Evolutionary conservation across 2,113 vertebrate species (phyloP).

Genomic region (Semnopithecus entellus): DNA sequence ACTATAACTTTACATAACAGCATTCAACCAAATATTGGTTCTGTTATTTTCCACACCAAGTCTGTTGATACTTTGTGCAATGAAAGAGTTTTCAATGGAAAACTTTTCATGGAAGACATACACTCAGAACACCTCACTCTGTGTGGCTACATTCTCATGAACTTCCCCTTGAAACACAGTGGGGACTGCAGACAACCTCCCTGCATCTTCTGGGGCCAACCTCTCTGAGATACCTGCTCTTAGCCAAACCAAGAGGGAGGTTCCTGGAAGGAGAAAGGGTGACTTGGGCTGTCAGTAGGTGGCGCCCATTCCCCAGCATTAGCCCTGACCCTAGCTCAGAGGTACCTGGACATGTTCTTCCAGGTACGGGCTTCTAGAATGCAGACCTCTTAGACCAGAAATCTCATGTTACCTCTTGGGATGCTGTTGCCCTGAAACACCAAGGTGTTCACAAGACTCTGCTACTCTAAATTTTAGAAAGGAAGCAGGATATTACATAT

Average conservation of each 20-base stretch:
- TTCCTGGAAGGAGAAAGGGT: neutral
- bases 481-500: neutral
- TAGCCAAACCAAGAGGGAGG: neutral
- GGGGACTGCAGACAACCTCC: neutral
- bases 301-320: constrained; percentile 38
- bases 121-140: neutral
- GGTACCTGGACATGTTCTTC: neutral
- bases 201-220: neutral
- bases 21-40: neutral
- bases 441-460: neutral
- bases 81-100: neutral
- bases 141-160: neutral
- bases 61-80: neutral
- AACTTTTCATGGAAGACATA: constrained; percentile 8
- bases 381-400: neutral
- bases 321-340: neutral
- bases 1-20: neutral
- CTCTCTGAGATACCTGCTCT: neutral
- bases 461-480: neutral
- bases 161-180: neutral
- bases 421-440: neutral
- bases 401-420: neutral
- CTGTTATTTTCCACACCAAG: neutral
- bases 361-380: neutral
- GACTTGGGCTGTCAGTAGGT: constrained; percentile 51